A percentile compares a stretch with the other conserved stretches of the same genome.
phyloP scores from a whole-genome alignment of 37 sponge, comb jelly and placozoan genomes.

The Hexactinellida sp. region DNA sequence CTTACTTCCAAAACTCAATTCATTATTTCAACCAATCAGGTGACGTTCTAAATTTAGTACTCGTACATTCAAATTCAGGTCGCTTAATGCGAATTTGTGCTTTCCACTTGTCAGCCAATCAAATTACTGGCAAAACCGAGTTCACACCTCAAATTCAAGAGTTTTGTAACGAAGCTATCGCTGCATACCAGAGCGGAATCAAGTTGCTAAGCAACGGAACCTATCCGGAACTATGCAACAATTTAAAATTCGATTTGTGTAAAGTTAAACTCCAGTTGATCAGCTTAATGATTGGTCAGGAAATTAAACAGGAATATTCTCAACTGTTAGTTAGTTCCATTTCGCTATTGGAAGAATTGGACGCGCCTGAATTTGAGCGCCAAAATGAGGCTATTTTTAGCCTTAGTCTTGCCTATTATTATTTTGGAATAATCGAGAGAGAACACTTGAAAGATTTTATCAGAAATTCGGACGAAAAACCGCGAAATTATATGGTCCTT shows the following conservation, averaged over 20 bases:
- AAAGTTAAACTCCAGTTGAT: background rate
- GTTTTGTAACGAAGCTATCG: background rate
- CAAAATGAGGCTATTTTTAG: background rate
- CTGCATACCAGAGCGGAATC: constrained; percentile 13
- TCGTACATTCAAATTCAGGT: background rate
- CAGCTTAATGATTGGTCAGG: background rate
- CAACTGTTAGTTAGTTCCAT: background rate
- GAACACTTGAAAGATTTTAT: background rate
- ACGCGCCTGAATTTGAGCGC: background rate
- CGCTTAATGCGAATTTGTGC: constrained; percentile 6
- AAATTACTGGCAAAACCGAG: background rate
- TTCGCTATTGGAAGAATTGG: background rate
- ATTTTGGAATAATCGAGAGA: background rate
- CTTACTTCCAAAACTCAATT: background rate
- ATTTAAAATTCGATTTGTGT: background rate
- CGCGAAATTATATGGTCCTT: background rate
- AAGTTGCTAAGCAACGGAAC: background rate
- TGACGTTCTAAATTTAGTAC: constrained; percentile 2
- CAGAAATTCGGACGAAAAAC: background rate
- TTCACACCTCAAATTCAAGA: background rate
- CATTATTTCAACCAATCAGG: background rate
- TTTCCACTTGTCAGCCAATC: background rate
- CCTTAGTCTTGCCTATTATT: background rate
- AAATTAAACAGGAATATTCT: background rate
- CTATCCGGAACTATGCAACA: background rate